These are phyloP conservation scores for Chloropsis cyanopogon DNA, from an alignment of 2,113 vertebrate genomes.

Conservation along the genomic window DNA sequence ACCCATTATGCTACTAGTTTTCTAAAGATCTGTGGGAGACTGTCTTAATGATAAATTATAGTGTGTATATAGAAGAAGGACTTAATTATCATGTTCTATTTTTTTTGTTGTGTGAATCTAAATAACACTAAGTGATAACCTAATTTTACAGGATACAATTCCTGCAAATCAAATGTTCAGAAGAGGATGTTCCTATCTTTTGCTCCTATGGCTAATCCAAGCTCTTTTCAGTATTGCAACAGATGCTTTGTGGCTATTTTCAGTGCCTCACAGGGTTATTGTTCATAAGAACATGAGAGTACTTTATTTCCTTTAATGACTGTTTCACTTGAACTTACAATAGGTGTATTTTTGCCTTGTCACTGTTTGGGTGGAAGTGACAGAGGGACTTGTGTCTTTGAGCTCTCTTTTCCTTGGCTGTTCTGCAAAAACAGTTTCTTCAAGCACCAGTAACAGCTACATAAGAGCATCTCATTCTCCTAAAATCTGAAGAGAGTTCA, in stretches of 20 bases:
- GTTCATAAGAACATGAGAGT: not conserved
- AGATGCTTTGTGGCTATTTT: not conserved
- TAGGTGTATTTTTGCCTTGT: not conserved
- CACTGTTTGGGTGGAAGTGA: not conserved
- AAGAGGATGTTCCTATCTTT: not conserved
- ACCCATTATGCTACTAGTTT: not conserved
- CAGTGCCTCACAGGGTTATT: not conserved
- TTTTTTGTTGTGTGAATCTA: not conserved
- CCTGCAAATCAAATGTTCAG: not conserved
- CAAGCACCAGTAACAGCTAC: not conserved
- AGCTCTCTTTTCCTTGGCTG: not conserved
- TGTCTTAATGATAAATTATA: conserved; percentile 6
- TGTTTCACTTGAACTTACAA: not conserved
- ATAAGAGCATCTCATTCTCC: not conserved
- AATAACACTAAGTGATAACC: not conserved
- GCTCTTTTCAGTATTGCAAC: not conserved
- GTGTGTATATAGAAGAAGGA: not conserved
- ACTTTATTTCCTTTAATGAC: conserved; percentile 1
- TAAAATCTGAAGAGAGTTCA: not conserved
- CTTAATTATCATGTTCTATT: not conserved
- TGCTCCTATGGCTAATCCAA: not conserved
- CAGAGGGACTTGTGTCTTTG: not conserved
- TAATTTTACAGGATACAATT: not conserved
- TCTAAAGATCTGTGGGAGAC: not conserved
- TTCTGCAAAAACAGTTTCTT: not conserved